phyloP scores from a whole-genome alignment of 1,140 invertebrate species.

The Drosophila ananassae region DNA sequence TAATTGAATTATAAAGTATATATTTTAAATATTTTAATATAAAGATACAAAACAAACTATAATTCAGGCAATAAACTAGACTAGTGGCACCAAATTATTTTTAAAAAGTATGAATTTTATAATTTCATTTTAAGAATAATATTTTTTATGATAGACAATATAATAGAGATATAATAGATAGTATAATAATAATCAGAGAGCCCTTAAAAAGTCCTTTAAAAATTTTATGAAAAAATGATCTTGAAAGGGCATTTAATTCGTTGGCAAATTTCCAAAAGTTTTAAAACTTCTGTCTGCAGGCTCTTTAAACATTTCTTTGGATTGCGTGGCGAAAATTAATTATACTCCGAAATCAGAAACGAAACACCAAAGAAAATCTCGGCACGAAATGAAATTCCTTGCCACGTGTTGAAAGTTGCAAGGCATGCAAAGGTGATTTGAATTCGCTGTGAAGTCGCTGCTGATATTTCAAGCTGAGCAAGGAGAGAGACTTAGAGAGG shows the following conservation, averaged over 20 bases:
- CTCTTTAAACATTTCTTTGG: conserved; percentile 35
- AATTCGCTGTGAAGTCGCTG: background rate
- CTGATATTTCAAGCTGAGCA: background rate
- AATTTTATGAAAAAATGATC: background rate
- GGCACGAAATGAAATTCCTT: conserved; percentile 58
- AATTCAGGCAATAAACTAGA: background rate
- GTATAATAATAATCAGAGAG: too few species aligned
- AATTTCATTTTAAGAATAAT: too few species aligned
- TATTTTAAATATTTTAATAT: too few species aligned
- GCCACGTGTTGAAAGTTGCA: conserved; percentile 57
- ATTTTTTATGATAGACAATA: too few species aligned
- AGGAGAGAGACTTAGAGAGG: background rate
- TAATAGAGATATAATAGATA: too few species aligned
- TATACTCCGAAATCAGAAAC: conserved; percentile 55
- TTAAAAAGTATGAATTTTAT: too few species aligned
- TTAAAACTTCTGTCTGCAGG: conserved; percentile 9
- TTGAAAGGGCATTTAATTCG: conserved; percentile 34
- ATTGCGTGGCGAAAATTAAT: conserved; percentile 75
- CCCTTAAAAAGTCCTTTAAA: background rate
- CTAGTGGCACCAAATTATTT: too few species aligned
- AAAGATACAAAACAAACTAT: too few species aligned
- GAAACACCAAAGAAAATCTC: conserved; percentile 50
- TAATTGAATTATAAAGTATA: too few species aligned
- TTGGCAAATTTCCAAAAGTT: conserved; percentile 10
- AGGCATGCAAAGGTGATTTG: conserved; percentile 23